A percentile compares a stretch with the other conserved stretches of the same genome.
Evolutionary conservation across 2,888 invertebrate genomes (phyloP).

Genomic region (Apeira syringaria): DNA sequence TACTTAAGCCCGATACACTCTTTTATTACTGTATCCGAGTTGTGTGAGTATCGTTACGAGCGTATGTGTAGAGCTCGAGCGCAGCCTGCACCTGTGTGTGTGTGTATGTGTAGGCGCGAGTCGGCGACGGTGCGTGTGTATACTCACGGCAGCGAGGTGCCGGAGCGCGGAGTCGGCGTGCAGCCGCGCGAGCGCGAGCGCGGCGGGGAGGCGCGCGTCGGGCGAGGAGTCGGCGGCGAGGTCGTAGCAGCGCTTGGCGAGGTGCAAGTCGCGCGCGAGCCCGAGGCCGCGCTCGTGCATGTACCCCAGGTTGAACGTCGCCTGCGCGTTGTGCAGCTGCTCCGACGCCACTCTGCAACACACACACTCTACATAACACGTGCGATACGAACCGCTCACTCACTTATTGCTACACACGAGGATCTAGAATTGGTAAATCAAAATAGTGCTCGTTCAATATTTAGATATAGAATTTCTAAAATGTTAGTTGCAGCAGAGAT

Average conservation of each 20-base stretch:
- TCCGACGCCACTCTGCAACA: conserved; percentile 79
- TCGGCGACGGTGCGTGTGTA: neutral
- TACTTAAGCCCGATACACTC: too few relatives aligned
- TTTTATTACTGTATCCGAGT: too few relatives aligned
- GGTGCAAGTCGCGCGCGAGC: conserved; percentile 93
- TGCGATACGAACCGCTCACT: too few relatives aligned
- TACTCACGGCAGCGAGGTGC: conserved; percentile 30
- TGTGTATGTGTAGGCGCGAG: too few relatives aligned
- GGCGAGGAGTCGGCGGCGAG: conserved; percentile 89
- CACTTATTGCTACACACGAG: too few relatives aligned
- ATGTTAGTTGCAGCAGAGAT: too few relatives aligned
- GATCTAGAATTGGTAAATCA: too few relatives aligned
- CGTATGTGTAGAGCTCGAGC: too few relatives aligned
- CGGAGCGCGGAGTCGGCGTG: conserved; percentile 54
- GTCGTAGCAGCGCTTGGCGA: conserved; percentile 99
- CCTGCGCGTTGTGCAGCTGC: conserved; percentile 97
- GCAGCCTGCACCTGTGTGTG: too few relatives aligned
- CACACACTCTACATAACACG: neutral
- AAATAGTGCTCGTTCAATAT: too few relatives aligned
- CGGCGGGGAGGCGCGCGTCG: conserved; percentile 96
- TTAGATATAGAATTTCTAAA: too few relatives aligned
- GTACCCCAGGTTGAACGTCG: conserved; percentile 99
- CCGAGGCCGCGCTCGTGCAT: conserved; percentile 99
- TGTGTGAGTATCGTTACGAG: too few relatives aligned
- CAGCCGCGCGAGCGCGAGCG: conserved; percentile 92